Conservation (phyloP, 2,888 invertebrate species). For the Drosophila melanosoma region DNA sequence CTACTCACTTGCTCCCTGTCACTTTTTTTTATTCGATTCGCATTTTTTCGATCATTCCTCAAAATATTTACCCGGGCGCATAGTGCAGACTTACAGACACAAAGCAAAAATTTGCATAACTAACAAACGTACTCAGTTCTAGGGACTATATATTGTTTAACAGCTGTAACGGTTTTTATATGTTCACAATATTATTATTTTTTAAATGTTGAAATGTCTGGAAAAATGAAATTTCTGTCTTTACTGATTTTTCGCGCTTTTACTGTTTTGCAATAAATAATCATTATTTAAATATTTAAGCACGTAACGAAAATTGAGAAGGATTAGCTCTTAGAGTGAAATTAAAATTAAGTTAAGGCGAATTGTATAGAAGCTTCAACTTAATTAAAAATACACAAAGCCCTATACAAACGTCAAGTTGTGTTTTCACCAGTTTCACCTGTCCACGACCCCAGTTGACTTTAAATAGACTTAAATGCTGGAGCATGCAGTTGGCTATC, state of each 20-base stretch:
- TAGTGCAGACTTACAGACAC: slow-evolving; percentile 48
- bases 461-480: slow-evolving; percentile 33
- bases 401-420: slow-evolving; percentile 24
- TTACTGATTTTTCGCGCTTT: neutral
- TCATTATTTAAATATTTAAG: neutral
- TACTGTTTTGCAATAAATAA: neutral
- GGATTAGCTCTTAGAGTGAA: slow-evolving; percentile 4
- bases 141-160: slow-evolving; percentile 14
- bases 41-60: slow-evolving; percentile 46
- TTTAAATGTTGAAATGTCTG: neutral
- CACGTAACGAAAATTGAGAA: neutral
- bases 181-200: neutral
- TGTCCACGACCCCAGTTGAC: slow-evolving; percentile 15
- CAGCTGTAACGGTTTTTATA: neutral
- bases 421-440: slow-evolving; percentile 10
- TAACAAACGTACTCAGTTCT: slow-evolving; percentile 32
- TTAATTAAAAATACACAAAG: slow-evolving; percentile 38
- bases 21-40: slow-evolving; percentile 17
- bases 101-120: slow-evolving; percentile 57
- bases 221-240: neutral
- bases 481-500: slow-evolving; percentile 25
- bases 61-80: slow-evolving; percentile 58
- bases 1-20: slow-evolving; percentile 1
- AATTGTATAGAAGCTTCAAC: slow-evolving; percentile 20
- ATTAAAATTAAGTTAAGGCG: slow-evolving; percentile 5